These are phyloP conservation scores for Cacatua alba DNA, from an alignment of 2,113 vertebrate genomes.

Conservation along the genomic window DNA sequence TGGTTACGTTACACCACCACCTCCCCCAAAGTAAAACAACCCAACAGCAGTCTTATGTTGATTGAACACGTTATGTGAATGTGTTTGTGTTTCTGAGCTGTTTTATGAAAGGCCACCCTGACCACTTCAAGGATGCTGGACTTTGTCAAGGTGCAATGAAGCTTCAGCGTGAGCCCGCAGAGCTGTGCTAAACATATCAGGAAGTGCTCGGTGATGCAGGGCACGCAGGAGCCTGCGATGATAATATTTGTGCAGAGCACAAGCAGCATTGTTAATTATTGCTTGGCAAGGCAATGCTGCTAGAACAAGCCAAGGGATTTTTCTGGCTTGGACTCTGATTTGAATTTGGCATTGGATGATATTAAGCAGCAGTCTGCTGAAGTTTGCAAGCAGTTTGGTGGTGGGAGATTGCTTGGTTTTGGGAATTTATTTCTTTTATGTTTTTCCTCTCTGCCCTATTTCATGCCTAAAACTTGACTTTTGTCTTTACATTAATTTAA, in stretches of 20 bases:
- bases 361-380: neutral
- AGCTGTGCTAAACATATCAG: fast-evolving
- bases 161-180: neutral
- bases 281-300: neutral
- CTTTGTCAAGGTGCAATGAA: neutral
- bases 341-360: neutral
- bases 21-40: neutral
- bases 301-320: neutral
- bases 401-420: neutral
- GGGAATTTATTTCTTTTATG: neutral
- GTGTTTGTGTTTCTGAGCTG: neutral
- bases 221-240: neutral
- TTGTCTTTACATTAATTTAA: neutral
- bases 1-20: fast-evolving
- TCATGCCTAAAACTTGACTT: neutral
- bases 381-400: neutral
- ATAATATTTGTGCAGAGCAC: neutral
- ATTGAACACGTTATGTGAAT: fast-evolving
- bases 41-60: neutral
- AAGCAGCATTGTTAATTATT: neutral
- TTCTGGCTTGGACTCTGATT: neutral
- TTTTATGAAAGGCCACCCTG: neutral
- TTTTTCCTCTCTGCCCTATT: neutral
- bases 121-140: neutral
- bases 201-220: fast-evolving